Base-by-base conservation (phyloP, 1,140 invertebrate species). In the Heliconius hermathena region DNA sequence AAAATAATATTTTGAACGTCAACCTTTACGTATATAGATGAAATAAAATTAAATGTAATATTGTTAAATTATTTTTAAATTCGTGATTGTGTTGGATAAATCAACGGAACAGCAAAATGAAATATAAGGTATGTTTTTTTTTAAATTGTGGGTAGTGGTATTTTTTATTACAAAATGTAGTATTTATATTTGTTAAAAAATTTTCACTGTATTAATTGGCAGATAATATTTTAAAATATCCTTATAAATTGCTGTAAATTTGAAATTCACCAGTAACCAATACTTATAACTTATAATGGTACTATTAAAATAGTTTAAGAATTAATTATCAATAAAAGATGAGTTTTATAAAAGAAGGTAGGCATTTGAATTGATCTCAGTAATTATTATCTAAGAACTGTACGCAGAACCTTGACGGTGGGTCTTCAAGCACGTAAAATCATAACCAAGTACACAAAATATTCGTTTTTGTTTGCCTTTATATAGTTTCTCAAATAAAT, bases 61-160 rank as follows among this genome's bases (percentile, higher is more conserved):
- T 22, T 60, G 20, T 8, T 13, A 60, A 60, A 11, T 60, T 13
- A 66, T 26, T 66, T 66, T 16, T 29, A 9, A 18, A 26, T 13
- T 73, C 71, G 87, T 90, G 87, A 66, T 80, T 83, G 82, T 83
- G 80, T 80, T 73, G 74, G 60, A 71, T 73, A 22, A 57, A 72
- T 33, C 46, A 16, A 66, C 26, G n/a, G 75, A 16, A 73, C 60
- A 38, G 71, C 77, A 89, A 83, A 76, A 91, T 92, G 89, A 92
- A 91, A 74, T 92, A 91, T 82, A 91, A 91, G 90, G 89, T 92
- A 86, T 84, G 89, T 81, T 76, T 70, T 74, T 54, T 73, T 79
- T 49, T 57, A 71, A 75, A 66, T 66, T 22, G 60, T 66, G 26
- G 60, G 60, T 66, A 57, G 54, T 57, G 8, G 8, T 57, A 22